These are phyloP conservation scores for Formica exsecta DNA, from an alignment of 1,140 invertebrate species.

Conservation along the genomic window DNA sequence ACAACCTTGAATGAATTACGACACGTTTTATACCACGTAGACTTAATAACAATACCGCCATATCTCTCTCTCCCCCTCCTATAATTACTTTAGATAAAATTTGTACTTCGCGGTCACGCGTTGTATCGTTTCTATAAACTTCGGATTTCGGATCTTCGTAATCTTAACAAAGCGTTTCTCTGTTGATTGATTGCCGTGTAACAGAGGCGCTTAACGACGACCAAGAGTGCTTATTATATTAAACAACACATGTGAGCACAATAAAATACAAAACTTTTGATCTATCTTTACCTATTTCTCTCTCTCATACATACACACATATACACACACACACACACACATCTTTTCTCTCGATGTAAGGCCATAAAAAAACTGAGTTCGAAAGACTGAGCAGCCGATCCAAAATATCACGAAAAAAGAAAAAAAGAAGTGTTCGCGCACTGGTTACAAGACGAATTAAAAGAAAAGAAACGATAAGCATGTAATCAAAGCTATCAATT, in stretches of 20 bases:
- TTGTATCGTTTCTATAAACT: constrained; percentile 57
- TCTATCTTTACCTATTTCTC: constrained; percentile 56
- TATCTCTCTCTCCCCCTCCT: constrained; percentile 20
- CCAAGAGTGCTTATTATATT: constrained; percentile 62
- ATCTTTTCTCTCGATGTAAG: constrained; percentile 29
- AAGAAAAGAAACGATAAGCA: constrained; percentile 5
- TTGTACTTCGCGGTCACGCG: constrained; percentile 47
- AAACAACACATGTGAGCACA: constrained; percentile 46
- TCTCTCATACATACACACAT: constrained; percentile 22
- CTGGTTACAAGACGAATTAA: constrained; percentile 73
- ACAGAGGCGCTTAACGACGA: constrained; percentile 27
- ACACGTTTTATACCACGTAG: constrained; percentile 53
- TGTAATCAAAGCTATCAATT: constrained; percentile 1
- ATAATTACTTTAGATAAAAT: constrained; percentile 62
- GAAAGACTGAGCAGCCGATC: constrained; percentile 49
- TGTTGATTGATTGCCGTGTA: neutral
- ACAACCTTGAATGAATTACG: constrained; percentile 7
- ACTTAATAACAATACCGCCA: constrained; percentile 26
- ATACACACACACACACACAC: constrained; percentile 7
- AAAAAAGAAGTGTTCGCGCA: constrained; percentile 67
- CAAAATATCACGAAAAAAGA: constrained; percentile 10
- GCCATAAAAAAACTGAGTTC: constrained; percentile 11
- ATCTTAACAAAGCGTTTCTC: constrained; percentile 44
- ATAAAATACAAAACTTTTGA: constrained; percentile 55
- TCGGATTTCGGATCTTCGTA: constrained; percentile 63